Evolutionary conservation across 2,797 vertebrate genomes (phyloP).

Genomic region (Pelodytes ibericus): DNA sequence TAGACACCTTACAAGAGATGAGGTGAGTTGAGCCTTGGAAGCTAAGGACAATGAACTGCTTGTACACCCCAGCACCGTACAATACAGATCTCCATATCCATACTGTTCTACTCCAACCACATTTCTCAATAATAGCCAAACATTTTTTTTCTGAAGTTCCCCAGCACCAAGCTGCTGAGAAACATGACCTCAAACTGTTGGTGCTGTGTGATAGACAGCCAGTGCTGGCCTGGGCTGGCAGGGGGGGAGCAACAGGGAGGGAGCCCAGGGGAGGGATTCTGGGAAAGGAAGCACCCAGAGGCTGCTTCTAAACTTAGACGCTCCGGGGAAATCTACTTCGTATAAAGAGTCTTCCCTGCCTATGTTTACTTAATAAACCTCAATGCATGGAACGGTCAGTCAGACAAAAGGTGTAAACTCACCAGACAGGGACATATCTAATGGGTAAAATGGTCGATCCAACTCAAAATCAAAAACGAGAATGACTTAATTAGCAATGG

Average conservation of each 20-base stretch:
- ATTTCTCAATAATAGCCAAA: constrained; percentile 32
- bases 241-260: constrained; percentile 52
- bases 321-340: constrained; percentile 75
- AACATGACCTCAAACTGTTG: constrained; percentile 86
- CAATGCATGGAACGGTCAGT: constrained; percentile 35
- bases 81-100: constrained; percentile 64
- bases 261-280: constrained; percentile 45
- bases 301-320: constrained; percentile 80
- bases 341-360: constrained; percentile 74
- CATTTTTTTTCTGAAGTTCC: constrained; percentile 69
- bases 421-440: background rate
- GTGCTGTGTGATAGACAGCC: constrained; percentile 76
- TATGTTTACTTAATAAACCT: constrained; percentile 67
- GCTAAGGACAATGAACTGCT: constrained; percentile 8
- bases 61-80: constrained; percentile 72
- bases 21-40: constrained; percentile 7
- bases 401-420: background rate
- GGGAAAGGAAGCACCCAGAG: constrained; percentile 65
- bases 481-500: background rate
- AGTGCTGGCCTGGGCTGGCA: constrained; percentile 76
- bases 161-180: constrained; percentile 85
- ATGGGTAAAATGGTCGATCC: background rate
- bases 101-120: constrained; percentile 63
- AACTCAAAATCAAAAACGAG: background rate
- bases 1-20: constrained; percentile 21